A percentile compares a stretch with the other conserved stretches of the same genome.
Evolutionary conservation across 2,113 vertebrate species (phyloP).

Genomic region (Poecile atricapillus): DNA sequence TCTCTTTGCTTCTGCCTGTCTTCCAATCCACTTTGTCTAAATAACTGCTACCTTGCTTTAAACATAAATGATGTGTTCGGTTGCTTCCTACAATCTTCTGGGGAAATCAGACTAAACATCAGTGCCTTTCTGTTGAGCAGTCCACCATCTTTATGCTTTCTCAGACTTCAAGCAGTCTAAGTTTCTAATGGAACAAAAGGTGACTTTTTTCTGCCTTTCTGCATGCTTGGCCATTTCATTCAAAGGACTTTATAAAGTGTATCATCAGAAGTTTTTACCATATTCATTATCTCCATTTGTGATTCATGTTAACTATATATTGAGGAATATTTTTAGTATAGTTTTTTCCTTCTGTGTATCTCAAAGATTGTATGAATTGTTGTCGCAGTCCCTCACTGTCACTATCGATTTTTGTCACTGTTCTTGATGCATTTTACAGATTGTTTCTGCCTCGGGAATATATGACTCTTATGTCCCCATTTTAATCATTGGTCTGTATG

Average conservation of each 20-base stretch:
- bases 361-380: neutral
- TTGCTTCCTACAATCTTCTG: slow-evolving; percentile 71
- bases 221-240: slow-evolving; percentile 65
- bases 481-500: neutral
- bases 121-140: slow-evolving; percentile 94
- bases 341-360: neutral
- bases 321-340: neutral
- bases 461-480: neutral
- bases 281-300: slow-evolving; percentile 7
- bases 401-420: neutral
- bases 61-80: slow-evolving; percentile 67
- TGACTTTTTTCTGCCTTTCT: slow-evolving; percentile 86
- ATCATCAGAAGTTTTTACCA: slow-evolving; percentile 13
- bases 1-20: slow-evolving; percentile 57
- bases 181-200: slow-evolving; percentile 93
- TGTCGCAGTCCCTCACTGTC: neutral
- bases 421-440: neutral
- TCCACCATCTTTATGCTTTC: slow-evolving; percentile 99
- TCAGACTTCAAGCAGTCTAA: slow-evolving; percentile 97
- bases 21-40: slow-evolving; percentile 68
- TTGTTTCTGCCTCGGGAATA: neutral
- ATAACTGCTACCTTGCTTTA: slow-evolving; percentile 75
- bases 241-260: slow-evolving; percentile 31
- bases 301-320: neutral
- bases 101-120: slow-evolving; percentile 86